These are phyloP conservation scores for Oryzias dopingdopingensis DNA, from an alignment of 2,797 vertebrate genomes.

Conservation along the genomic window DNA sequence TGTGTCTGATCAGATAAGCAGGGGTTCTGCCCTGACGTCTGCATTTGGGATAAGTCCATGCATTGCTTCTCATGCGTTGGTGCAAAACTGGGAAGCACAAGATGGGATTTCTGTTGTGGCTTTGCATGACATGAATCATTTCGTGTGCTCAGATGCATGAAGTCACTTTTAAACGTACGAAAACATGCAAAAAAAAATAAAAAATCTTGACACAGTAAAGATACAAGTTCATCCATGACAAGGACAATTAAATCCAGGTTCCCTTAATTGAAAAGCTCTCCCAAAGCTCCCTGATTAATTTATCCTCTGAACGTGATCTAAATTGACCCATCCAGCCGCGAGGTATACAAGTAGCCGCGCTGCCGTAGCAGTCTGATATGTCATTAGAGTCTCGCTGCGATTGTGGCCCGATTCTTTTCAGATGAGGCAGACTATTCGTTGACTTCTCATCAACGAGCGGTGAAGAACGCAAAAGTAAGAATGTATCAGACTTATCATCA, in stretches of 20 bases:
- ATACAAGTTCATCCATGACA: constrained; percentile 54
- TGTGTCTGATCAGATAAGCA: constrained; percentile 83
- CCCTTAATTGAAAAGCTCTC: constrained; percentile 72
- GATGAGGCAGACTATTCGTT: constrained; percentile 78
- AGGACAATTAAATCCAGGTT: constrained; percentile 69
- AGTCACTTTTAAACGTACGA: constrained; percentile 8
- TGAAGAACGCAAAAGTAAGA: constrained; percentile 54
- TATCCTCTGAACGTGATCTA: constrained; percentile 64
- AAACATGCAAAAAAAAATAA: constrained; percentile 18
- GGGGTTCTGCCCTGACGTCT: constrained; percentile 84
- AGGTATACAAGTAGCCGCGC: constrained; percentile 77
- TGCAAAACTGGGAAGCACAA: constrained; percentile 17
- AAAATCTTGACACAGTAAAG: constrained; percentile 21
- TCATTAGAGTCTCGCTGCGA: constrained; percentile 84
- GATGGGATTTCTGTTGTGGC: constrained; percentile 26
- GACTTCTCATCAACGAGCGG: constrained; percentile 73
- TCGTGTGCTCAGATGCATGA: constrained; percentile 39
- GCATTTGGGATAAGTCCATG: constrained; percentile 62
- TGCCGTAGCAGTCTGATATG: constrained; percentile 77
- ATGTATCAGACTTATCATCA: constrained; percentile 35
- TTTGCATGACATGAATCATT: constrained; percentile 27
- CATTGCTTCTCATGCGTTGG: constrained; percentile 40
- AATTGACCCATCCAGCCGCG: constrained; percentile 74
- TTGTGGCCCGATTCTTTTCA: constrained; percentile 81
- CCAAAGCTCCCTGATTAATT: constrained; percentile 73